Evolutionary conservation across 2,797 vertebrate species (phyloP).

Genomic region (Emys orbicularis): DNA sequence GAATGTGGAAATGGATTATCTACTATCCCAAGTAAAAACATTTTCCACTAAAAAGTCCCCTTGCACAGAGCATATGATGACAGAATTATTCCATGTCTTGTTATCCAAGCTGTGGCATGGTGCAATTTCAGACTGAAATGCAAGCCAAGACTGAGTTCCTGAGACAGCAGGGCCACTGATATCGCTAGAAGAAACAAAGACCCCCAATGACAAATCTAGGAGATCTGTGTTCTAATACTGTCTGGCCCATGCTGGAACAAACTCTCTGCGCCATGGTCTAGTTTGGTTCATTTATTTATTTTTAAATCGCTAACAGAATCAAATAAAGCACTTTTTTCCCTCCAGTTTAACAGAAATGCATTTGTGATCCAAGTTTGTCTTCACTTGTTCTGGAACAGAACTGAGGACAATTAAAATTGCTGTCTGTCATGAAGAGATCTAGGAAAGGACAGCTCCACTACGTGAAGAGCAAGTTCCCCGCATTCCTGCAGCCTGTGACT

Average conservation of each 20-base stretch:
- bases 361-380: not conserved
- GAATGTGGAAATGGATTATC: not conserved
- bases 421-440: not conserved
- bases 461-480: not conserved
- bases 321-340: not conserved
- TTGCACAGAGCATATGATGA: not conserved
- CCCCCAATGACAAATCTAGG: not conserved
- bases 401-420: not conserved
- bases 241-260: rapidly evolving
- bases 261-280: not conserved
- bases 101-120: not conserved
- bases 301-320: not conserved
- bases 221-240: not conserved
- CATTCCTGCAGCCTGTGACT: not conserved
- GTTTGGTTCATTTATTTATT: not conserved
- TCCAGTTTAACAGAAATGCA: not conserved
- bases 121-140: not conserved
- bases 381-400: not conserved
- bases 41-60: not conserved
- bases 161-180: not conserved
- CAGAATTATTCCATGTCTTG: not conserved
- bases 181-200: not conserved
- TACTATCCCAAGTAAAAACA: not conserved
- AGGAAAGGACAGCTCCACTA: not conserved
- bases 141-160: not conserved